Percentiles rank a stretch among this genome's conserved stretches.
Conservation (phyloP, 2,113 vertebrate species). For the Equus przewalskii region DNA sequence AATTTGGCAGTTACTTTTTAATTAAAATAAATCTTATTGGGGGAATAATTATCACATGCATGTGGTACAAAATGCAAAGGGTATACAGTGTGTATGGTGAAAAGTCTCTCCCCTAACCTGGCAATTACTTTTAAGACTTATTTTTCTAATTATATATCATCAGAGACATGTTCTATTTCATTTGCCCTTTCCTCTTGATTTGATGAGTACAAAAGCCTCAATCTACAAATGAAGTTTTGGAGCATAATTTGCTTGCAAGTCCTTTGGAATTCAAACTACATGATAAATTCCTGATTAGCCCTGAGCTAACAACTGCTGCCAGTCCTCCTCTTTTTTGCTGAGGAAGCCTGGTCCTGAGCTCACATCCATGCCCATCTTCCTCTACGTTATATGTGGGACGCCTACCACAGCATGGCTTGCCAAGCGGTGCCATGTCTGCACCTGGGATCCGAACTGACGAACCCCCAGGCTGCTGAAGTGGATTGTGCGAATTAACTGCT, state of each 20-base stretch:
- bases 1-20: neutral
- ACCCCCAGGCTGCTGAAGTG: no score
- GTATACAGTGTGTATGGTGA: neutral
- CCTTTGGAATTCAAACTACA: constrained; percentile 4
- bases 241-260: neutral
- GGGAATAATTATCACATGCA: neutral
- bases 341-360: no score
- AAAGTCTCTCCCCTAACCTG: neutral
- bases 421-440: no score
- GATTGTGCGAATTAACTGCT: no score
- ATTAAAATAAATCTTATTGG: constrained; percentile 29
- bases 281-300: neutral
- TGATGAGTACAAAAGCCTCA: constrained; percentile 38
- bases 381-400: no score
- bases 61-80: neutral
- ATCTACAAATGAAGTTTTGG: constrained; percentile 57
- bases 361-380: no score
- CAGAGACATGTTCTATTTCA: constrained; percentile 60
- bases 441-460: no score
- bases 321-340: no score
- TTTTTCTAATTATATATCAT: constrained; percentile 41
- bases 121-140: constrained; percentile 2
- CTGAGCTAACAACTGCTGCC: no score
- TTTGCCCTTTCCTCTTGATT: constrained; percentile 48
- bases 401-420: no score